phyloP scores from a whole-genome alignment of 2,888 invertebrate species.

The Suillia variegata region DNA sequence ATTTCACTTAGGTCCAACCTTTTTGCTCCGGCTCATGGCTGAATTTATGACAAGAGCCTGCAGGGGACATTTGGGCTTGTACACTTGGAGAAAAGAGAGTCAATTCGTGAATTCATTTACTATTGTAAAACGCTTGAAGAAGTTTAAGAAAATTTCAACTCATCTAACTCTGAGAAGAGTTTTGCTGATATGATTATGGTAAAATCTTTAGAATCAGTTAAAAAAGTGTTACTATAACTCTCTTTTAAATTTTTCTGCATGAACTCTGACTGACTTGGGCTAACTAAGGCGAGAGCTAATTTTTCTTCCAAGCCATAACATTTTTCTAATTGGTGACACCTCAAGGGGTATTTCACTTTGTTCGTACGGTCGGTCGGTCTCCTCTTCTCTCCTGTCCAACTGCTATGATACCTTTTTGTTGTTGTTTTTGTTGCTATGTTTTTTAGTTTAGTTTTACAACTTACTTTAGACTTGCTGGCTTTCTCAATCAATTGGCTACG shows the following conservation, averaged over 20 bases:
- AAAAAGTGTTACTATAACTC: no score
- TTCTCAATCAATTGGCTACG: slow-evolving; percentile 43
- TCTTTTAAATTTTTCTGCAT: no score
- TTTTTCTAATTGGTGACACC: slow-evolving; percentile 58
- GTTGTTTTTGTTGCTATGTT: no score
- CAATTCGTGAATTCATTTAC: no score
- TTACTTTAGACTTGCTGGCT: slow-evolving; percentile 2
- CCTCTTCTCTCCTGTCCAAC: no score
- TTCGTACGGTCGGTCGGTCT: no score
- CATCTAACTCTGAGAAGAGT: no score
- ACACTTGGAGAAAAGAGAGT: neutral
- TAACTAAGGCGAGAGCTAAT: slow-evolving; percentile 33
- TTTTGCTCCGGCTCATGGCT: neutral
- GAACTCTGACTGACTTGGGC: slow-evolving; percentile 15
- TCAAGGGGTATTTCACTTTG: slow-evolving; percentile 28
- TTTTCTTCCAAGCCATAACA: no score
- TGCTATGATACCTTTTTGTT: neutral
- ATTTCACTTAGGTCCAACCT: slow-evolving; percentile 1
- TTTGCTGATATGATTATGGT: no score
- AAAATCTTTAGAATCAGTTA: no score
- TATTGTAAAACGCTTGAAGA: no score
- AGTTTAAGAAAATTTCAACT: no score
- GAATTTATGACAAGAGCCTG: slow-evolving; percentile 28
- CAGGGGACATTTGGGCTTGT: slow-evolving; percentile 29
- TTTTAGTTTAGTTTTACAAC: neutral